These are phyloP conservation scores for Procambarus virginalis DNA, from an alignment of 1,140 invertebrate genomes.

Conservation along the genomic window DNA sequence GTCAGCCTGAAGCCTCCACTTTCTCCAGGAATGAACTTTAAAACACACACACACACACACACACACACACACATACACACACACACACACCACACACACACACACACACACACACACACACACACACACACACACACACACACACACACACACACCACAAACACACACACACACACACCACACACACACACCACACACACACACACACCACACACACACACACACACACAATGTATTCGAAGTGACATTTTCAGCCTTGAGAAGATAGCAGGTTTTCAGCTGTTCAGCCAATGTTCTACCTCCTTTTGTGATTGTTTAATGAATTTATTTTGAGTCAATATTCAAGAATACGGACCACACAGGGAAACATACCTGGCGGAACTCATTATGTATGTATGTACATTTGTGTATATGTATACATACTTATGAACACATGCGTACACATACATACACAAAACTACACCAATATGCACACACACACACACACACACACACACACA, in stretches of 20 bases:
- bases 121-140: too few species aligned
- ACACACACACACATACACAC: too few species aligned
- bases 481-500: background rate
- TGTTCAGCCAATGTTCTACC: slow-evolving; percentile 63
- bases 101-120: too few species aligned
- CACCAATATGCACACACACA: background rate
- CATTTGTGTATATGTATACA: background rate
- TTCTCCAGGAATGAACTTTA: too few species aligned
- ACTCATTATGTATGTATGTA: background rate
- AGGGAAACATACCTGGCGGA: background rate
- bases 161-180: too few species aligned
- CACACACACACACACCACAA: too few species aligned
- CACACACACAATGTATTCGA: too few species aligned
- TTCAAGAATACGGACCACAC: background rate
- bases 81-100: too few species aligned
- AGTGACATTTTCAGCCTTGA: background rate
- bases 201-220: too few species aligned
- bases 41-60: too few species aligned
- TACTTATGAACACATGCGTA: background rate
- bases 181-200: too few species aligned
- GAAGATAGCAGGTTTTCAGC: background rate
- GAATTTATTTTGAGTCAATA: background rate
- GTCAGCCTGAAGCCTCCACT: too few species aligned
- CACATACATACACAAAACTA: slow-evolving; percentile 3
- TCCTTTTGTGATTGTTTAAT: slow-evolving; percentile 59